Percentiles rank a stretch among this genome's conserved stretches.
Conservation (phyloP, 2,113 vertebrate genomes). For the Cololabis saira region DNA sequence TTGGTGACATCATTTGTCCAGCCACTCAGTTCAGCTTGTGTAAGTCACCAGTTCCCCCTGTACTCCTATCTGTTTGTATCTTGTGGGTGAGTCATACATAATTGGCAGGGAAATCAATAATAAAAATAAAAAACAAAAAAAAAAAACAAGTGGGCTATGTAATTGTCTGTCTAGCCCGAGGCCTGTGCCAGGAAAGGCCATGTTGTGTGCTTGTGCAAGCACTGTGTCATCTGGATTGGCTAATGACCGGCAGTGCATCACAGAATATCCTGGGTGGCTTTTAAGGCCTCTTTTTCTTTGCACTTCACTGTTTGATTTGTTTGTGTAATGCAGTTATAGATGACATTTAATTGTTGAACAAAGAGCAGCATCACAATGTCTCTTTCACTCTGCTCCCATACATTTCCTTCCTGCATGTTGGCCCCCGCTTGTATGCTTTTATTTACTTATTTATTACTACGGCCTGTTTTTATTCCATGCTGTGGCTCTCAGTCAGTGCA, state of each 20-base stretch:
- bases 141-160: conserved; percentile 61
- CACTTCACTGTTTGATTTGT: conserved; percentile 32
- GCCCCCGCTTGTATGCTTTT: conserved; percentile 6
- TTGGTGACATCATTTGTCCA: conserved; percentile 61
- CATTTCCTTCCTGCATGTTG: conserved; percentile 17
- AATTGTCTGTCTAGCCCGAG: conserved; percentile 29
- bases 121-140: conserved; percentile 58
- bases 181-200: conserved; percentile 31
- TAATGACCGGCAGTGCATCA: background rate
- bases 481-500: conserved; percentile 80
- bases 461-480: conserved; percentile 15
- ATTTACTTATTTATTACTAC: conserved; percentile 12
- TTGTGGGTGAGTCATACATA: conserved; percentile 72
- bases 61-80: conserved; percentile 59
- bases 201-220: conserved; percentile 7
- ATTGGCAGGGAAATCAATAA: conserved; percentile 74
- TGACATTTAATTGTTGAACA: conserved; percentile 29
- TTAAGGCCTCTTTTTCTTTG: conserved; percentile 1
- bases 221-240: conserved; percentile 23
- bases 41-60: conserved; percentile 57
- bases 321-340: conserved; percentile 19
- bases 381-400: conserved; percentile 20
- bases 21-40: conserved; percentile 67
- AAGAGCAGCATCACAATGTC: conserved; percentile 16
- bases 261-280: conserved; percentile 7